Percentiles rank a stretch among this genome's conserved stretches.
These are phyloP conservation scores for Condylura cristata DNA, from an alignment of 2,113 vertebrate genomes.

Conservation along the genomic window DNA sequence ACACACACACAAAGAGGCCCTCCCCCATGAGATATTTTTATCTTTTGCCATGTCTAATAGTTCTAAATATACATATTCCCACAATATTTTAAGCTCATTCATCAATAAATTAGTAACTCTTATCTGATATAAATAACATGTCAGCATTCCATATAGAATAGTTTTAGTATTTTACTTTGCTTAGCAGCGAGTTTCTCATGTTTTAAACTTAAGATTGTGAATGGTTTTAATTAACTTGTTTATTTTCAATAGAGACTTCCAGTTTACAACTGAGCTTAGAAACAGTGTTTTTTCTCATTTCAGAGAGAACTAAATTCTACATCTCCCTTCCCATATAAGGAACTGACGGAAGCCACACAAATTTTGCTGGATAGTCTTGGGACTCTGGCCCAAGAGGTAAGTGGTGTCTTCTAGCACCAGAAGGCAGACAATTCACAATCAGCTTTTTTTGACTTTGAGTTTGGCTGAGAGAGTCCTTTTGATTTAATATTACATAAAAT, in stretches of 20 bases:
- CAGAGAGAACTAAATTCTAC: constrained; percentile 64
- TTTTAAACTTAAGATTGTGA: constrained; percentile 46
- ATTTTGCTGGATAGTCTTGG: constrained; percentile 68
- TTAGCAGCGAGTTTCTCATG: not conserved
- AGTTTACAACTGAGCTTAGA: constrained; percentile 45
- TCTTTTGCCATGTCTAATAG: not conserved
- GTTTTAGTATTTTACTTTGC: not conserved
- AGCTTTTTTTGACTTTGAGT: not conserved
- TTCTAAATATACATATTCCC: not conserved
- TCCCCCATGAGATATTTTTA: not conserved
- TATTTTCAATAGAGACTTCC: constrained; percentile 35
- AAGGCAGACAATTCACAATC: not conserved
- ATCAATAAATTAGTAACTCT: not conserved
- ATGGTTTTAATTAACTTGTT: constrained; percentile 59
- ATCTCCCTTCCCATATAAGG: constrained; percentile 18
- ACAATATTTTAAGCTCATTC: not conserved
- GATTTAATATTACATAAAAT: not conserved
- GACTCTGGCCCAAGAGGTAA: constrained; percentile 73
- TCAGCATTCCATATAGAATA: not conserved
- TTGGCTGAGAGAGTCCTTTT: not conserved
- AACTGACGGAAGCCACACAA: constrained; percentile 62
- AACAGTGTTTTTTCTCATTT: constrained; percentile 33
- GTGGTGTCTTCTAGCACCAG: not conserved
- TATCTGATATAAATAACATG: not conserved
- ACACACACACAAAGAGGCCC: too few species aligned